Conservation (phyloP, 2,113 vertebrate species). For the Alectura lathami region DNA sequence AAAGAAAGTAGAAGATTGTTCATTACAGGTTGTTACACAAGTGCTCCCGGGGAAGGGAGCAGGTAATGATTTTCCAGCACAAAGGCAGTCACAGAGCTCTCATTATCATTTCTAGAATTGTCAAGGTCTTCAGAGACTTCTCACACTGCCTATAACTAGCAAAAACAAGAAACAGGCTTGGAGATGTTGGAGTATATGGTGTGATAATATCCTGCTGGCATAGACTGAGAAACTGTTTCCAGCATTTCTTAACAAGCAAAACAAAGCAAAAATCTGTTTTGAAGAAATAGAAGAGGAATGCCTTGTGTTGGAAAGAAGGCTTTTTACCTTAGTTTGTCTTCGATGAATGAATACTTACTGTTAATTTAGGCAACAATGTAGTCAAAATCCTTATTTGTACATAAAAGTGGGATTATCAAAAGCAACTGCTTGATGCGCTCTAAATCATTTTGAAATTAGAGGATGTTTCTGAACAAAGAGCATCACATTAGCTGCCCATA, state of each 20-base stretch:
- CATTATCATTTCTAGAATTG: background rate
- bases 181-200: background rate
- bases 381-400: background rate
- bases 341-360: background rate
- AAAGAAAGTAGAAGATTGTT: background rate
- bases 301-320: background rate
- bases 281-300: background rate
- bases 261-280: background rate
- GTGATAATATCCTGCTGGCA: background rate
- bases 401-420: background rate
- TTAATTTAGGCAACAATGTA: background rate
- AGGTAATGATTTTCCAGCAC: background rate
- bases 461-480: background rate
- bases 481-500: background rate
- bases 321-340: background rate
- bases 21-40: background rate
- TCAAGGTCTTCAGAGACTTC: background rate
- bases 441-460: background rate
- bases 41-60: background rate
- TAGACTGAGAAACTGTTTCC: background rate
- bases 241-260: background rate
- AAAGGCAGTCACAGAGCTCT: background rate
- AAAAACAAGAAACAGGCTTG: background rate
- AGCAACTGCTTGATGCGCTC: background rate
- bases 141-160: background rate